Evolutionary conservation across 2,888 invertebrate genomes (phyloP), one percentile per base, ranked within the genome.

Genomic region (Stomorhina lunata): DNA sequence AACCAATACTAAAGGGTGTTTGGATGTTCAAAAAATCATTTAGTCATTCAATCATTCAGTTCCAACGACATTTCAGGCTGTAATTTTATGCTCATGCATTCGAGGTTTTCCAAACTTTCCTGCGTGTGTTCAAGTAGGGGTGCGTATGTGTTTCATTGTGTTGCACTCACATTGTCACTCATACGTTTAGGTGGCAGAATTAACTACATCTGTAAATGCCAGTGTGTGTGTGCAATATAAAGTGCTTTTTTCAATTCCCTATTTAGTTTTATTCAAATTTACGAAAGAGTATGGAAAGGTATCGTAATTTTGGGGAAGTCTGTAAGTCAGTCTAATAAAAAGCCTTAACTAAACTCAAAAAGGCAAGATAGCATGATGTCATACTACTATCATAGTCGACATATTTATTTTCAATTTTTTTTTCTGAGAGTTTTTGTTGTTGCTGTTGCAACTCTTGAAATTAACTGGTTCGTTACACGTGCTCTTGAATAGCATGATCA

Each of bases 381-480:
- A 48, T 48, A 65, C 55, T 55, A 48, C 48, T 59, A 68, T 10
- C 43, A 68, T 69, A 40, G 48, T 34, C 72, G 65, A 79, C 72
- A 72, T 72, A 66, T 72, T 72, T 79, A 57, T 79, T 72, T 72
- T 72, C 68, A 77, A 59, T 77, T 50, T 40, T n/a, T 22, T 29
- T 37, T 29, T 45, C 22, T 15, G n/a, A n/a, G n/a, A n/a, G 10
- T 37, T 53, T 4, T 15, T 27, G 50, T 50, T 61, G 25, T 59
- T 71, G 20, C 25, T 40, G 48, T 45, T 69, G 57, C 45, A 77
- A 45, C 72, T 77, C 72, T 81, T 68, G 59, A 81, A 81, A 77
- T 81, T 77, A 81, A 81, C 77, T 81, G 77, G 68, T 81, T 71
- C 66, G 69, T 77, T 77, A 66, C 57, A 77, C 68, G 72, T 78